Percentiles rank a stretch among this genome's conserved stretches.
Evolutionary conservation across 2,888 invertebrate species (phyloP).

Genomic region (Ametastegia equiseti): DNA sequence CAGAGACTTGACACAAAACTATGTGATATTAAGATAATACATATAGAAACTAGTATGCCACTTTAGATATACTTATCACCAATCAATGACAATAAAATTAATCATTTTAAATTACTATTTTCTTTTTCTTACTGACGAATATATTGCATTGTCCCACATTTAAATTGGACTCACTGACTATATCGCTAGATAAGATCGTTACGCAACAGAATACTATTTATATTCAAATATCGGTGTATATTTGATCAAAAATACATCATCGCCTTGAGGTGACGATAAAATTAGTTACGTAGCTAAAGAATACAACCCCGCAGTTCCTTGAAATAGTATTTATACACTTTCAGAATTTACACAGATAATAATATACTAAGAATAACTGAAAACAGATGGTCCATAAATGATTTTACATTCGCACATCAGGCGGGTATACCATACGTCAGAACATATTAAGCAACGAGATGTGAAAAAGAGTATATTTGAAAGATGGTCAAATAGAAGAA

Average conservation of each 20-base stretch:
- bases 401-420: not conserved
- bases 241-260: not conserved
- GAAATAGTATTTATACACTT: not conserved
- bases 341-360: not conserved
- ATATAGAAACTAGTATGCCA: slow-evolving; percentile 52
- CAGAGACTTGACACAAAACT: slow-evolving; percentile 23
- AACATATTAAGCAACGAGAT: not conserved
- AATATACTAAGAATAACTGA: not conserved
- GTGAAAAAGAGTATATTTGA: not conserved
- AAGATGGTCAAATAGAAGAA: not conserved
- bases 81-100: slow-evolving; percentile 58
- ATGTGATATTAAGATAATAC: slow-evolving; percentile 62
- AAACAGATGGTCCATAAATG: slow-evolving; percentile 3
- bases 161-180: not conserved
- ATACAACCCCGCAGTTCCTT: not conserved
- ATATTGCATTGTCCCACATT: too few relatives aligned
- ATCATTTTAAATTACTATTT: slow-evolving; percentile 56
- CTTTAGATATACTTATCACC: slow-evolving; percentile 61
- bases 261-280: not conserved
- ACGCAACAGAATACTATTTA: not conserved
- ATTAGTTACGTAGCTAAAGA: not conserved
- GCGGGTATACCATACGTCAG: not conserved
- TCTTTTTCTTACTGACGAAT: not conserved
- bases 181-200: slow-evolving; percentile 48
- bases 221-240: slow-evolving; percentile 3